Percentiles rank a stretch among this genome's conserved stretches.
Conservation (phyloP, 2,888 invertebrate genomes). For the Polydesmus complanatus region DNA sequence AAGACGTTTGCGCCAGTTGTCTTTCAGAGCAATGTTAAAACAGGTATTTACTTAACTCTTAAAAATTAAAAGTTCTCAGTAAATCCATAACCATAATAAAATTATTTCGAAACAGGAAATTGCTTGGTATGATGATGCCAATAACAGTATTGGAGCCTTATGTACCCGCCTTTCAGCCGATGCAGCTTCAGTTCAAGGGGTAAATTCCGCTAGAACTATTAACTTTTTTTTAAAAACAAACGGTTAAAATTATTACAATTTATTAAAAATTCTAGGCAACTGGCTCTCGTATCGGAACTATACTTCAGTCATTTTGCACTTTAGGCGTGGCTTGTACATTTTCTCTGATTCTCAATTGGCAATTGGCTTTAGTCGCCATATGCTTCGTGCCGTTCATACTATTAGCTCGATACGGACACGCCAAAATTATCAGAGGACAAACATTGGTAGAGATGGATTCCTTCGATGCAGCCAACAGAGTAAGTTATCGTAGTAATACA, state of each 20-base stretch:
- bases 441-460: constrained; percentile 45
- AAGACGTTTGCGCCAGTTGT: constrained; percentile 46
- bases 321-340: constrained; percentile 43
- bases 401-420: constrained; percentile 49
- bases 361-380: constrained; percentile 52
- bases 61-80: neutral
- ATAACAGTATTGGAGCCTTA: constrained; percentile 53
- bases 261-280: constrained; percentile 44
- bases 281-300: constrained; percentile 55
- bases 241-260: too few species aligned
- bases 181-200: constrained; percentile 61
- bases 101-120: constrained; percentile 43
- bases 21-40: constrained; percentile 8
- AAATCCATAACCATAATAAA: constrained; percentile 1
- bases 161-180: constrained; percentile 55
- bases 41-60: neutral
- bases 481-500: constrained; percentile 27
- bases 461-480: constrained; percentile 51
- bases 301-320: constrained; percentile 44
- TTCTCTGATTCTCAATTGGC: constrained; percentile 50
- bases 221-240: too few species aligned
- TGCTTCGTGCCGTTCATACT: constrained; percentile 53
- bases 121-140: constrained; percentile 46
- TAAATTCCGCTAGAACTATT: constrained; percentile 34
- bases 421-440: constrained; percentile 48